Conservation (phyloP, 2,797 vertebrate genomes). For the Tympanoctomys barrerae region DNA sequence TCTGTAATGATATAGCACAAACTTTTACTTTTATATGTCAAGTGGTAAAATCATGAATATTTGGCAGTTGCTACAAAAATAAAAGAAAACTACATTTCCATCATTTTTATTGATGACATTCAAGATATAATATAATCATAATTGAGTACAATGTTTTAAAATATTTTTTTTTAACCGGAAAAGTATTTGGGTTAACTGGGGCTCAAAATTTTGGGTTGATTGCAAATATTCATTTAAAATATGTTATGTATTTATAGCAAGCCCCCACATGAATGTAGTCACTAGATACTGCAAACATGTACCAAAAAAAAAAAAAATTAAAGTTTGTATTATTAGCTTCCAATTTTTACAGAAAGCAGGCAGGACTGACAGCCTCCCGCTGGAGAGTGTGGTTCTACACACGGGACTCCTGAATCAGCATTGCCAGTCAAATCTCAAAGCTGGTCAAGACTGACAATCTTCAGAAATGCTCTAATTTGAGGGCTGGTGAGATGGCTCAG, state of each 20-base stretch:
- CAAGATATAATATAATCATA: neutral
- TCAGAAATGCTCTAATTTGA: neutral
- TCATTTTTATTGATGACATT: neutral
- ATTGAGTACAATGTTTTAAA: neutral
- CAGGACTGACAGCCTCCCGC: too few relatives aligned
- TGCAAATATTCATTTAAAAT: neutral
- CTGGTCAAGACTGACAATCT: neutral
- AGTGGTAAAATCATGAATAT: constrained; percentile 6
- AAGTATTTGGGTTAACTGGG: constrained; percentile 21
- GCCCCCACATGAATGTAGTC: neutral
- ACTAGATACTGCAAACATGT: neutral
- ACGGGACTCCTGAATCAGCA: neutral
- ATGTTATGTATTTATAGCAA: neutral
- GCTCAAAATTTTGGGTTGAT: neutral
- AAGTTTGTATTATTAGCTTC: neutral
- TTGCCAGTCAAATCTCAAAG: neutral
- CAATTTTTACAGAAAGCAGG: neutral
- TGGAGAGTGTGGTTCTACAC: neutral
- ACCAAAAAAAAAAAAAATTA: neutral
- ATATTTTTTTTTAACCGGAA: neutral
- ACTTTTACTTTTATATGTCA: constrained; percentile 5
- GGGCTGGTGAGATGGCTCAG: too few relatives aligned
- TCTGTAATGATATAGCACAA: neutral
- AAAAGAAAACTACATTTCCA: constrained; percentile 22
- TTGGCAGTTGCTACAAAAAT: neutral